phyloP scores from a whole-genome alignment of 2,888 invertebrate genomes.

The Pristionchus arcanus region DNA sequence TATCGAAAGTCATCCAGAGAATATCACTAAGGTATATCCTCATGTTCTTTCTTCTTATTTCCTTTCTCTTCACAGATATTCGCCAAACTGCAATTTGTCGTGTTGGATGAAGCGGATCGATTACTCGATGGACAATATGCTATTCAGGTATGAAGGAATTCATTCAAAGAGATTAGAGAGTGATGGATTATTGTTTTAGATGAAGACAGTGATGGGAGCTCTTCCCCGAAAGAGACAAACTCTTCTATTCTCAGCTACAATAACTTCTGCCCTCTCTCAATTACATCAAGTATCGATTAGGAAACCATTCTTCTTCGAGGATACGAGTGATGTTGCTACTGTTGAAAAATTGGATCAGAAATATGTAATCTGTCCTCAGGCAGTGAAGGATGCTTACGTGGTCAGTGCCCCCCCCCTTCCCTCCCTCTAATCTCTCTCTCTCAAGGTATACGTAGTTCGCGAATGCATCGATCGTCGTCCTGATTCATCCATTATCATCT shows the following conservation, averaged over 20 bases:
- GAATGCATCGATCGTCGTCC: slow-evolving; percentile 87
- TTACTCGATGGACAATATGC: slow-evolving; percentile 83
- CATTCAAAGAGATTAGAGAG: neutral
- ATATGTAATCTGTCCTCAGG: slow-evolving; percentile 92
- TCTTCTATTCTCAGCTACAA: slow-evolving; percentile 87
- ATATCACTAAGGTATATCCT: neutral
- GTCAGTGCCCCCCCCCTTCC: slow-evolving; percentile 59
- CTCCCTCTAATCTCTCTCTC: neutral
- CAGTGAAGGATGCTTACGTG: slow-evolving; percentile 84
- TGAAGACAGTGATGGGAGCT: slow-evolving; percentile 87
- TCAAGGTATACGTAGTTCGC: slow-evolving; percentile 80
- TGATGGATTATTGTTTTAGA: slow-evolving; percentile 76
- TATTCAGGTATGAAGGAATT: slow-evolving; percentile 59
- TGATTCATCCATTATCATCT: slow-evolving; percentile 91
- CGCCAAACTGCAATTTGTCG: slow-evolving; percentile 89
- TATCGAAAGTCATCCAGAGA: slow-evolving; percentile 82
- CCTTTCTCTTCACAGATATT: slow-evolving; percentile 81
- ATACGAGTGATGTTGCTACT: slow-evolving; percentile 79
- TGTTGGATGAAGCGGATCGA: slow-evolving; percentile 97
- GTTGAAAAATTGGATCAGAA: slow-evolving; percentile 90
- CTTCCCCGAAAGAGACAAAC: slow-evolving; percentile 82
- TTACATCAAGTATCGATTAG: slow-evolving; percentile 82
- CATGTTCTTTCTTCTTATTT: no score
- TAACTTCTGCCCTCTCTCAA: slow-evolving; percentile 89
- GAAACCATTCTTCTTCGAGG: slow-evolving; percentile 83